Evolutionary conservation across 2,888 invertebrate species (phyloP).

Genomic region (Amphipoea oculea): DNA sequence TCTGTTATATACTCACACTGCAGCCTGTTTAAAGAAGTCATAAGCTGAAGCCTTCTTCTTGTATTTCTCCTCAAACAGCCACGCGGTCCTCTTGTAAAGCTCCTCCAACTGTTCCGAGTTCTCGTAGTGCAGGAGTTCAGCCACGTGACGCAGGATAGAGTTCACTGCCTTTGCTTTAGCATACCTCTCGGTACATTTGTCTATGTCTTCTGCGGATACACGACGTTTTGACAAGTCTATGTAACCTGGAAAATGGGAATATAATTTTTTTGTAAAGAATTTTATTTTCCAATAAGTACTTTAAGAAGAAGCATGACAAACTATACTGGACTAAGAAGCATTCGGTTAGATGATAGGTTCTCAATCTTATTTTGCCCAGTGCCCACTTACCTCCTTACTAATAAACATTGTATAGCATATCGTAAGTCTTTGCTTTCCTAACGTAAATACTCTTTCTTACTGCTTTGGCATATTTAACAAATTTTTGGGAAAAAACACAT

Average conservation of each 20-base stretch:
- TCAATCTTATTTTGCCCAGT: background rate
- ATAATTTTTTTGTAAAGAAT: background rate
- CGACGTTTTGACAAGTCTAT: conserved; percentile 99
- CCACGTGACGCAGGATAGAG: conserved; percentile 99
- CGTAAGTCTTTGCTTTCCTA: too few relatives aligned
- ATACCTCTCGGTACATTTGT: conserved; percentile 99
- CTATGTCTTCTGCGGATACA: conserved; percentile 99
- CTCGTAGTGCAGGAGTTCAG: conserved; percentile 97
- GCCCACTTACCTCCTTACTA: too few relatives aligned
- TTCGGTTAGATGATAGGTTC: background rate
- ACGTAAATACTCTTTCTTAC: too few relatives aligned
- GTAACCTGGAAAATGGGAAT: conserved; percentile 93
- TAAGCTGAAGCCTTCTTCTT: conserved; percentile 98
- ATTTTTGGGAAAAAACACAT: too few relatives aligned
- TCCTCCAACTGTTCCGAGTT: conserved; percentile 98
- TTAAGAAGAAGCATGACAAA: background rate
- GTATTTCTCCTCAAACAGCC: conserved; percentile 99
- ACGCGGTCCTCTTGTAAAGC: conserved; percentile 98
- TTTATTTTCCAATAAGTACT: background rate
- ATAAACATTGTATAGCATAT: too few relatives aligned
- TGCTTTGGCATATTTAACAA: too few relatives aligned
- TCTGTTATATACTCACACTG: conserved; percentile 92
- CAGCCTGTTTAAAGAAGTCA: conserved; percentile 99
- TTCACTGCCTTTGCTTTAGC: conserved; percentile 99
- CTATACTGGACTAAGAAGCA: background rate